A percentile compares a stretch with the other conserved stretches of the same genome.
These are phyloP conservation scores for Adrianichthys oophorus DNA, from an alignment of 2,797 vertebrate species.

Conservation along the genomic window DNA sequence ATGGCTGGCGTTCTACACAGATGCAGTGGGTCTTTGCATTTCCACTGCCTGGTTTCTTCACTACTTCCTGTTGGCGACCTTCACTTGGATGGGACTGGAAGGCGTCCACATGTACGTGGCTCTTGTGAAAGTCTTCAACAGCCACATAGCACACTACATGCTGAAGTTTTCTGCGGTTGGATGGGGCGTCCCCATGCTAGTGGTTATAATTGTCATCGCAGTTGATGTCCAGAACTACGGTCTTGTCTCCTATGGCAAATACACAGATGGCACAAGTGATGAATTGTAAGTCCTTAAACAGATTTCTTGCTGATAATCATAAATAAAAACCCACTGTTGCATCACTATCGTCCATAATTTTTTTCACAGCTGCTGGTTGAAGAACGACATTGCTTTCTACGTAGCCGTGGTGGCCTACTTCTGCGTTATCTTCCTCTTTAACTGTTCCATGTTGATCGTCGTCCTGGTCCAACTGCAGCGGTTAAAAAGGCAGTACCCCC, in stretches of 20 bases:
- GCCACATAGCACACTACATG: constrained; percentile 88
- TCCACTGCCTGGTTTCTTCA: constrained; percentile 94
- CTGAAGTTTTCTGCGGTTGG: constrained; percentile 91
- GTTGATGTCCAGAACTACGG: constrained; percentile 86
- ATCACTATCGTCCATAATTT: constrained; percentile 9
- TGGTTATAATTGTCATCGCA: constrained; percentile 87
- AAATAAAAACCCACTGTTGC: not conserved
- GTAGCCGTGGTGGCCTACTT: constrained; percentile 93
- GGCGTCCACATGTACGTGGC: constrained; percentile 96
- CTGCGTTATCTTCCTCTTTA: constrained; percentile 89
- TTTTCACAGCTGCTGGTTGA: constrained; percentile 90
- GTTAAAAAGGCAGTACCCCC: constrained; percentile 91
- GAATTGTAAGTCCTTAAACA: constrained; percentile 87
- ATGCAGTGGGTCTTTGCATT: constrained; percentile 83
- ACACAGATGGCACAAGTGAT: constrained; percentile 79
- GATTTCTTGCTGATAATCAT: not conserved
- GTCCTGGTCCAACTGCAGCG: constrained; percentile 92
- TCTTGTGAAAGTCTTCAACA: constrained; percentile 96
- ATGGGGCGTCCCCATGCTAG: constrained; percentile 91
- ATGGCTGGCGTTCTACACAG: constrained; percentile 87
- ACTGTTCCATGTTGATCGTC: constrained; percentile 91
- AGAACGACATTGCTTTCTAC: constrained; percentile 84
- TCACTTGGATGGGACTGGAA: constrained; percentile 99
- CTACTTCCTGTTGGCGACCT: constrained; percentile 93
- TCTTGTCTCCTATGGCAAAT: constrained; percentile 83